phyloP scores from a whole-genome alignment of 2,797 vertebrate genomes.

The Sorex maritimensis region DNA sequence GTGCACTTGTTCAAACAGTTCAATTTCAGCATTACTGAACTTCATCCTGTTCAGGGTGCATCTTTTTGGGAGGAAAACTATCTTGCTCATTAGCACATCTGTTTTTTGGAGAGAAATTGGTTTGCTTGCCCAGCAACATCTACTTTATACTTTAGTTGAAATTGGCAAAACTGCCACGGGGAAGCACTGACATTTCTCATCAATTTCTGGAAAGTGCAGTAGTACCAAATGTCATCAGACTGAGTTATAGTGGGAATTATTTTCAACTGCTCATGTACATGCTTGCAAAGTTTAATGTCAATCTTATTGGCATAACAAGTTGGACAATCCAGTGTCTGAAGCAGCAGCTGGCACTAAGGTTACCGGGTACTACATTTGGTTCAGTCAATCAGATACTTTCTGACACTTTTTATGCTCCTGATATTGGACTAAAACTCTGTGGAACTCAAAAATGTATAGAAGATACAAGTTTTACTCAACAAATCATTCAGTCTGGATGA shows the following conservation, averaged over 20 bases:
- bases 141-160: conserved; percentile 78
- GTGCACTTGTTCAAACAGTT: neutral
- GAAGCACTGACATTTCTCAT: conserved; percentile 86
- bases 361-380: neutral
- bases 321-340: conserved; percentile 45
- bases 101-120: conserved; percentile 47
- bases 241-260: conserved; percentile 68
- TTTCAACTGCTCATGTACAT: conserved; percentile 51
- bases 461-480: neutral
- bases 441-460: neutral
- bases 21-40: conserved; percentile 14
- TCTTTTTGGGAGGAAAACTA: conserved; percentile 33
- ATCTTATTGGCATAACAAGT: conserved; percentile 69
- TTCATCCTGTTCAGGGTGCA: neutral
- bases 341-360: neutral
- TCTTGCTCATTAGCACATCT: conserved; percentile 59
- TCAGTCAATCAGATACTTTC: conserved; percentile 70
- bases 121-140: conserved; percentile 64
- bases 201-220: conserved; percentile 78
- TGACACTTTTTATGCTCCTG: conserved; percentile 18
- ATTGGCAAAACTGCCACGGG: conserved; percentile 80
- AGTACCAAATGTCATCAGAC: conserved; percentile 82
- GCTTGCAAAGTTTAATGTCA: conserved; percentile 73
- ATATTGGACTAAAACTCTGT: neutral
- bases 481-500: neutral